These are phyloP conservation scores for Drosophila navojoa DNA, from an alignment of 1,140 invertebrate species.

Conservation along the genomic window DNA sequence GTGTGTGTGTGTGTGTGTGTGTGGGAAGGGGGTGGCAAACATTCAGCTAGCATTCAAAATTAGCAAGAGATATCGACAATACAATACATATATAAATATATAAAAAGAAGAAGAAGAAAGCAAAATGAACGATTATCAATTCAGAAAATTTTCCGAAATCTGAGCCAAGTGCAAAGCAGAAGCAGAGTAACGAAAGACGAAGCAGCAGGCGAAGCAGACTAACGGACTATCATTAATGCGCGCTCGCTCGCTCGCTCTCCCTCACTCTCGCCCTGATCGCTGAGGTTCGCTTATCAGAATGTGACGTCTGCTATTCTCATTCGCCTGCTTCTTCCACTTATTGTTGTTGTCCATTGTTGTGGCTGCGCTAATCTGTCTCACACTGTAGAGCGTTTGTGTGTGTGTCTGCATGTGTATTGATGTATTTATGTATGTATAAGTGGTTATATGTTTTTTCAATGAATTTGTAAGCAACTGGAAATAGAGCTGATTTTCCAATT, in stretches of 20 bases:
- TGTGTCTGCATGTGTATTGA: background rate
- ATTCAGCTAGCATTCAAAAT: slow-evolving; percentile 21
- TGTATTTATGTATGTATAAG: background rate
- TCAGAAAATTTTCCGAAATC: slow-evolving; percentile 48
- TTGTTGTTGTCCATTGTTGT: slow-evolving; percentile 43
- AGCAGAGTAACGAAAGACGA: background rate
- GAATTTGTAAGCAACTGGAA: slow-evolving; percentile 29
- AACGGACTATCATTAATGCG: slow-evolving; percentile 20
- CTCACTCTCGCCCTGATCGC: slow-evolving; percentile 7
- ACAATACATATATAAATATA: slow-evolving; percentile 3
- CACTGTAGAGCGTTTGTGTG: background rate
- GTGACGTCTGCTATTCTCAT: slow-evolving; percentile 35
- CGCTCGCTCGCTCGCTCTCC: background rate
- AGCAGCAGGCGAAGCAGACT: slow-evolving; percentile 6
- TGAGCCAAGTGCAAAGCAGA: slow-evolving; percentile 13
- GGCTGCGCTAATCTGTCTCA: slow-evolving; percentile 35
- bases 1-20: background rate
- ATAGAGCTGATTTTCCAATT: slow-evolving; percentile 18
- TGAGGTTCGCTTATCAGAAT: slow-evolving; percentile 30
- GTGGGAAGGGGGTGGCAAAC: background rate
- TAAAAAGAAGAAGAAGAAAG: background rate
- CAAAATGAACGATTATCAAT: slow-evolving; percentile 34
- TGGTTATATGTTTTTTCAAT: slow-evolving; percentile 23
- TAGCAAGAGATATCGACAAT: slow-evolving; percentile 10
- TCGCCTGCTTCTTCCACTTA: slow-evolving; percentile 1